phyloP scores from a whole-genome alignment of 2,797 vertebrate genomes.

The Streptopelia turtur region DNA sequence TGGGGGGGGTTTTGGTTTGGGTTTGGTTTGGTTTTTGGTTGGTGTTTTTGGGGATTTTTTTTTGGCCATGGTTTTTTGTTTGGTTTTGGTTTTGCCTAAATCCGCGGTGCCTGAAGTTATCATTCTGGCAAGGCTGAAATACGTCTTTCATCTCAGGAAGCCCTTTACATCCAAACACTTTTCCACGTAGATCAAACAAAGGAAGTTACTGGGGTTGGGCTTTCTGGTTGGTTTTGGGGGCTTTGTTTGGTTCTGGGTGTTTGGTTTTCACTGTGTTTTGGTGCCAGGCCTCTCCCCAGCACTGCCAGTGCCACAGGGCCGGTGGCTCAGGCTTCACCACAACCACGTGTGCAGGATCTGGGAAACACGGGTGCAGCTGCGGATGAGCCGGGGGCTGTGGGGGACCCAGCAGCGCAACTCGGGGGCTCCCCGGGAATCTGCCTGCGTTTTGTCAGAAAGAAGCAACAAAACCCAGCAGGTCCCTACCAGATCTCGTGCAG shows the following conservation, averaged over 20 bases:
- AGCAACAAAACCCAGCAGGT: not conserved
- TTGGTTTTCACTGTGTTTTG: too few species aligned
- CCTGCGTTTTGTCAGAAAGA: not conserved
- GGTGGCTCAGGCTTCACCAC: accelerated
- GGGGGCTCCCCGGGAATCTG: not conserved
- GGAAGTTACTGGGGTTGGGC: not conserved
- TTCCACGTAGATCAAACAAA: not conserved
- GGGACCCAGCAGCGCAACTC: not conserved
- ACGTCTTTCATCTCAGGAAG: accelerated
- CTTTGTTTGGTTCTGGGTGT: too few species aligned
- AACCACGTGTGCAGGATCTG: accelerated
- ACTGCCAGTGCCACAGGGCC: accelerated
- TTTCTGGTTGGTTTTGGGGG: too few species aligned
- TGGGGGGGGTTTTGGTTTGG: too few species aligned
- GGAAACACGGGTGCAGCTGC: accelerated
- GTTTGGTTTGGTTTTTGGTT: too few species aligned
- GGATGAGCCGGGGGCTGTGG: accelerated
- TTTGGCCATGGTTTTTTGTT: not conserved
- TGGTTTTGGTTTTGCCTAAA: not conserved
- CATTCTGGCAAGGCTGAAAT: not conserved
- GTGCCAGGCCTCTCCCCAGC: accelerated
- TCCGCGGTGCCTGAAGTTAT: not conserved
- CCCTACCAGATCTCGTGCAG: not conserved
- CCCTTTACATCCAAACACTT: not conserved
- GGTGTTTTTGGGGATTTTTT: too few species aligned